Evolutionary conservation across 37 sponge, comb jelly and placozoan genomes (phyloP), one percentile per base, ranked within the genome.

Genomic region (Chondrosia reniformis): DNA sequence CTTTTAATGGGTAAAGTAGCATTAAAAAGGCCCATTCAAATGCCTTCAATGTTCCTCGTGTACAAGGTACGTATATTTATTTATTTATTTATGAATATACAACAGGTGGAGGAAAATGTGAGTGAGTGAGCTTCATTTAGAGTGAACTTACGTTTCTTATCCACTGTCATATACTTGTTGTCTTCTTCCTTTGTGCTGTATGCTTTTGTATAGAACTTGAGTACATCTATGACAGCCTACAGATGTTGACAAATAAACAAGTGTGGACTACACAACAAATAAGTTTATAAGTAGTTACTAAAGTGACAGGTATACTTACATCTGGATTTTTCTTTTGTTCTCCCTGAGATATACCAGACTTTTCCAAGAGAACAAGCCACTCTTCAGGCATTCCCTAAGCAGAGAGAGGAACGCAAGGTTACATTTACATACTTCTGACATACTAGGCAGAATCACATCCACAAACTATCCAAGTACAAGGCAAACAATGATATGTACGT

Each of bases 321-420:
- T 49, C 76, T 24, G 92, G 88, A 62, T 87, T 87, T 65, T 87
- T 87, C 54, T 84, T 80, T 62, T 84, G 87, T 84, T 91, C 85
- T 17, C 81, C 88, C 32, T 74, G 73, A 59, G 77, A 87, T 59
- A 96, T 96, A 37, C 94, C 94, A 22, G 94, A 88, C 30, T 82
- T 83, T 55, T 88, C 83, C 9, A 96, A 81, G 42, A 96, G 84
- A 67, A 79, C 80, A 3, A 91, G 77, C 97, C 97, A 96, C 76
- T 89, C 91, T 46, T 87, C 82, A 34, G 97, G 97, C 97, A 96
- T 96, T 39, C 91, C 91, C 88, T 87, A 25, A 10, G 79, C 32
- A 69, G 33, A 64, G 19, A 32, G 27, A 28, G 7, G 3, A 56
- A 56, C 3, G 58, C 3, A 24, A 8, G 27, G 27, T 6, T 6